Conservation (phyloP, 2,888 invertebrate genomes). For the Pteria penguin region DNA sequence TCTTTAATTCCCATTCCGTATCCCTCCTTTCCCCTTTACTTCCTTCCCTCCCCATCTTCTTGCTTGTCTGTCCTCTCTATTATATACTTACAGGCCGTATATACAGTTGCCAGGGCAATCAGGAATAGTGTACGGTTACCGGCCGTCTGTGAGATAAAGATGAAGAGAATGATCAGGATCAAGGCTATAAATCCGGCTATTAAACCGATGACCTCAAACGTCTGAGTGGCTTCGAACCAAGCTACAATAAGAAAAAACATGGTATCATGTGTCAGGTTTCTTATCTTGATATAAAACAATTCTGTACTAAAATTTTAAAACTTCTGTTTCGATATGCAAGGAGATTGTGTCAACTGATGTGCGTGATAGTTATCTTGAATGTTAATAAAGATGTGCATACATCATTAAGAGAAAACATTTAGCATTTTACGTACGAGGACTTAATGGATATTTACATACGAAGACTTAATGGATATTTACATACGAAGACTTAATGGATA, state of each 20-base stretch:
- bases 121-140: slow-evolving; percentile 61
- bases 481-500: too few species aligned
- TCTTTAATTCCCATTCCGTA: not conserved
- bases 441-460: too few species aligned
- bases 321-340: too few species aligned
- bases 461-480: too few species aligned
- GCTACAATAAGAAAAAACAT: slow-evolving; percentile 42
- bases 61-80: not conserved
- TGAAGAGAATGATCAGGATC: slow-evolving; percentile 54
- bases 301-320: too few species aligned
- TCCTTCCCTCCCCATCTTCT: not conserved
- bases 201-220: slow-evolving; percentile 66
- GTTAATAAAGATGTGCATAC: too few species aligned
- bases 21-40: not conserved
- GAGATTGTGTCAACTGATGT: too few species aligned
- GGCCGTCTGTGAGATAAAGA: slow-evolving; percentile 57
- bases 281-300: too few species aligned
- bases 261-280: too few species aligned
- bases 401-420: too few species aligned
- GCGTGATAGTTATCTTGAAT: too few species aligned
- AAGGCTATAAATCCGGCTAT: slow-evolving; percentile 53
- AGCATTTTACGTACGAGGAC: too few species aligned
- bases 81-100: slow-evolving; percentile 54
- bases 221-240: slow-evolving; percentile 63
- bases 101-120: slow-evolving; percentile 52